Percentiles rank a stretch among this genome's conserved stretches.
Conservation (phyloP, 1,140 invertebrate genomes). For the Aethina tumida region DNA sequence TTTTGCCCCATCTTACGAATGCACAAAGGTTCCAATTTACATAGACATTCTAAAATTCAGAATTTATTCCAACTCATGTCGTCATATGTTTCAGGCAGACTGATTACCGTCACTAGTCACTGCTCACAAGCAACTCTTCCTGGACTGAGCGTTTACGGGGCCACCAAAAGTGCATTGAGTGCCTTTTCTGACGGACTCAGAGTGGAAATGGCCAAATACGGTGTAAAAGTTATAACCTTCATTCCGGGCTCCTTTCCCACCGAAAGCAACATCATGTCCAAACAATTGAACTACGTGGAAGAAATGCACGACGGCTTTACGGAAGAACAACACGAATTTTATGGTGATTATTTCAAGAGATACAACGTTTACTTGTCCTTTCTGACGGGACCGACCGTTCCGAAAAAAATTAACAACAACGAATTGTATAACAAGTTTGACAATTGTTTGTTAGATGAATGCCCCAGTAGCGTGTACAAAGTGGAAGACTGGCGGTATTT, state of each 20-base stretch:
- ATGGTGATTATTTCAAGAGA: slow-evolving; percentile 44
- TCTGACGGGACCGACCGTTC: slow-evolving; percentile 30
- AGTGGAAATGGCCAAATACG: slow-evolving; percentile 64
- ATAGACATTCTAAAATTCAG: no score
- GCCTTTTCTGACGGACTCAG: slow-evolving; percentile 63
- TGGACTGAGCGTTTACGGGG: slow-evolving; percentile 61
- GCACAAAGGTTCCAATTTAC: slow-evolving; percentile 37
- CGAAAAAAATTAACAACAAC: slow-evolving; percentile 37
- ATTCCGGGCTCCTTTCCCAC: slow-evolving; percentile 56
- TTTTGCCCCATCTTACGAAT: slow-evolving; percentile 63
- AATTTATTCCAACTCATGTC: slow-evolving; percentile 5
- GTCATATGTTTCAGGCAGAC: slow-evolving; percentile 35
- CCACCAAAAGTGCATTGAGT: slow-evolving; percentile 66
- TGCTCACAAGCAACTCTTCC: slow-evolving; percentile 61
- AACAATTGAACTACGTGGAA: slow-evolving; percentile 40
- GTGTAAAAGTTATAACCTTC: slow-evolving; percentile 61
- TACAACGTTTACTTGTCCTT: slow-evolving; percentile 44
- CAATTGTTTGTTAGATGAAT: slow-evolving; percentile 39
- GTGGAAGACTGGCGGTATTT: slow-evolving; percentile 40
- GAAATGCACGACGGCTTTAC: slow-evolving; percentile 44
- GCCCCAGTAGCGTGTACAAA: slow-evolving; percentile 44
- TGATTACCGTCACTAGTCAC: slow-evolving; percentile 75
- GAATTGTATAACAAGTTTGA: slow-evolving; percentile 42
- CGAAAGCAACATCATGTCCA: slow-evolving; percentile 45
- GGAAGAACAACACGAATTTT: slow-evolving; percentile 41